Evolutionary conservation across 2,113 vertebrate genomes (phyloP).

Genomic region (Leiothrix lutea): DNA sequence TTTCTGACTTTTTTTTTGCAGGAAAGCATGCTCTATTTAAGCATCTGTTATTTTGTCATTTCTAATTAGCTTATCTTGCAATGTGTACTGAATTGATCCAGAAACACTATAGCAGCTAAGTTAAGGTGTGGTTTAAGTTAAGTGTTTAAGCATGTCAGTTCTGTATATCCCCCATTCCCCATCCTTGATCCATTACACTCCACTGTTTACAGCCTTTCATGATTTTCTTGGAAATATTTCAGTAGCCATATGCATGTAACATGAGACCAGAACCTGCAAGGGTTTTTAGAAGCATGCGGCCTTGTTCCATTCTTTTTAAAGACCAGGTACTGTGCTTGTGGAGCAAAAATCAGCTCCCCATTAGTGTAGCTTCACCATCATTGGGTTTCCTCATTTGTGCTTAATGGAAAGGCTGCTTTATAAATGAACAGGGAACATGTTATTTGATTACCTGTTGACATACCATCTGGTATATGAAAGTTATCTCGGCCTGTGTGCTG

Average conservation of each 20-base stretch:
- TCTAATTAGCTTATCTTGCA: not conserved
- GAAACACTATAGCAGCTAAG: not conserved
- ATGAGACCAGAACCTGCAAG: not conserved
- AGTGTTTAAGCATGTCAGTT: not conserved
- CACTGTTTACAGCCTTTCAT: not conserved
- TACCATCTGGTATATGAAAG: not conserved
- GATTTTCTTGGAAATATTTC: not conserved
- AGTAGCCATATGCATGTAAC: accelerated
- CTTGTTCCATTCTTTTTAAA: not conserved
- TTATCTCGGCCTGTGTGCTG: not conserved
- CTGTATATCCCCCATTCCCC: accelerated
- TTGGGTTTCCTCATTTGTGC: not conserved
- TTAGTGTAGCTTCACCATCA: not conserved
- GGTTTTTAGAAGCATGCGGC: not conserved
- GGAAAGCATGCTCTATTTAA: not conserved
- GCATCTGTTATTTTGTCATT: not conserved
- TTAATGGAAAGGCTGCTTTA: not conserved
- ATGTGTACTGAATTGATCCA: not conserved
- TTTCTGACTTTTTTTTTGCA: not conserved
- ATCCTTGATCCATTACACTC: not conserved
- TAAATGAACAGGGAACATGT: not conserved
- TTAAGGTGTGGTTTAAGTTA: not conserved
- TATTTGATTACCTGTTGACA: not conserved
- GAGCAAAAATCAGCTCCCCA: not conserved
- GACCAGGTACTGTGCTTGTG: not conserved